Evolutionary conservation across 2,888 invertebrate species (phyloP).

Genomic region (Sphaerophoria rueppellii): DNA sequence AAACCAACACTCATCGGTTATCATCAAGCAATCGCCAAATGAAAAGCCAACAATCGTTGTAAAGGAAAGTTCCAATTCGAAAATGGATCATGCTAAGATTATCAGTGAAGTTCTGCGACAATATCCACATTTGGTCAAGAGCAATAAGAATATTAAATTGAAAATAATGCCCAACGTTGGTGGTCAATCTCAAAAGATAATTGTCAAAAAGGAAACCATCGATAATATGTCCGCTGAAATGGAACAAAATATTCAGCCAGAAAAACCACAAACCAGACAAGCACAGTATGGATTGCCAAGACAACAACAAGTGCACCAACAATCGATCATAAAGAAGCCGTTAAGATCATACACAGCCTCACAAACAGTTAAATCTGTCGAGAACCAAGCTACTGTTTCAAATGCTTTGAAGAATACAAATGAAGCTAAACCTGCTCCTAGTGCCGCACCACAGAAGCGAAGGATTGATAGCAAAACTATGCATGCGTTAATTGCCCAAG

Average conservation of each 20-base stretch:
- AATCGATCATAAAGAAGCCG: conserved; percentile 10
- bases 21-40: conserved; percentile 79
- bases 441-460: conserved; percentile 80
- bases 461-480: conserved; percentile 86
- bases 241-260: conserved; percentile 65
- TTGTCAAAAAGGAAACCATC: conserved; percentile 77
- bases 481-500: conserved; percentile 84
- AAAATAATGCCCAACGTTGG: conserved; percentile 88
- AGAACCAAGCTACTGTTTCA: conserved; percentile 59
- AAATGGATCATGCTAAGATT: conserved; percentile 91
- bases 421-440: conserved; percentile 27
- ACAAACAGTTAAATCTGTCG: conserved; percentile 36
- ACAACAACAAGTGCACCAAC: conserved; percentile 25
- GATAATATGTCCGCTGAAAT: conserved; percentile 63
- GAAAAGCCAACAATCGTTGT: conserved; percentile 81
- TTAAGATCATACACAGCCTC: conserved; percentile 51
- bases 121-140: conserved; percentile 93
- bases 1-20: conserved; percentile 76
- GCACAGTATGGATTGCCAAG: too few relatives aligned
- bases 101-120: conserved; percentile 94
- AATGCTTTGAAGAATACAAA: conserved; percentile 34
- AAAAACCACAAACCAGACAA: conserved; percentile 38
- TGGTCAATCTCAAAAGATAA: conserved; percentile 76
- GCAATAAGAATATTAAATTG: conserved; percentile 92
- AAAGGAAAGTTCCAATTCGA: conserved; percentile 80